Evolutionary conservation across 2,113 vertebrate species (phyloP).

Genomic region (Silurus glanis): DNA sequence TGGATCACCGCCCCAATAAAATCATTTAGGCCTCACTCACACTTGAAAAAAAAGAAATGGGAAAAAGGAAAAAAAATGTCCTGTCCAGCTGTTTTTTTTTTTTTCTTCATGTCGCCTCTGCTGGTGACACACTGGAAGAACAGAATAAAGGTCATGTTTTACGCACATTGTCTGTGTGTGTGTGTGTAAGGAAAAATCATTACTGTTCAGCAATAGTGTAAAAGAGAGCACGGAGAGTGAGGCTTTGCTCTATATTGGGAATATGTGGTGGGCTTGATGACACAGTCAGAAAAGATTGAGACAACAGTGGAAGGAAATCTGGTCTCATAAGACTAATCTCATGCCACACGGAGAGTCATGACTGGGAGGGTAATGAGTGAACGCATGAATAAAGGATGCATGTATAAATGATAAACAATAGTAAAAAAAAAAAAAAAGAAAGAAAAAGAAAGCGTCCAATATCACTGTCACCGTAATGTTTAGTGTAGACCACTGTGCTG

Average conservation of each 20-base stretch:
- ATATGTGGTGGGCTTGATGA: slow-evolving; percentile 62
- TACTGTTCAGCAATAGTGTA: slow-evolving; percentile 69
- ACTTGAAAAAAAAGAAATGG: neutral
- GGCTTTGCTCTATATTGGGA: slow-evolving; percentile 65
- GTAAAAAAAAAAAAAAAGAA: neutral
- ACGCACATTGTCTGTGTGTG: slow-evolving; percentile 64
- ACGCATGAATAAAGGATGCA: neutral
- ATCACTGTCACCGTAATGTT: slow-evolving; percentile 13
- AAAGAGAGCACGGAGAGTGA: slow-evolving; percentile 57
- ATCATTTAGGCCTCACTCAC: slow-evolving; percentile 32
- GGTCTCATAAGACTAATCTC: neutral
- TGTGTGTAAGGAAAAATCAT: slow-evolving; percentile 75
- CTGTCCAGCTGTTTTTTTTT: slow-evolving; percentile 68
- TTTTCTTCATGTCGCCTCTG: slow-evolving; percentile 56
- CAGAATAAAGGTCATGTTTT: slow-evolving; percentile 68
- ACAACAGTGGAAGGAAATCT: slow-evolving; percentile 11
- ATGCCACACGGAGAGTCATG: neutral
- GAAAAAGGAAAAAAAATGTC: slow-evolving; percentile 43
- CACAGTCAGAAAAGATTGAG: slow-evolving; percentile 27
- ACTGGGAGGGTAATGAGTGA: neutral
- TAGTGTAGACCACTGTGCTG: slow-evolving; percentile 55
- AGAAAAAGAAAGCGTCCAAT: neutral
- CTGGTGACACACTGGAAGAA: slow-evolving; percentile 63
- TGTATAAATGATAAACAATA: slow-evolving; percentile 23
- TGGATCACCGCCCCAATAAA: neutral